phyloP scores from a whole-genome alignment of 2,888 invertebrate genomes.

The Himalopsyche japonica region DNA sequence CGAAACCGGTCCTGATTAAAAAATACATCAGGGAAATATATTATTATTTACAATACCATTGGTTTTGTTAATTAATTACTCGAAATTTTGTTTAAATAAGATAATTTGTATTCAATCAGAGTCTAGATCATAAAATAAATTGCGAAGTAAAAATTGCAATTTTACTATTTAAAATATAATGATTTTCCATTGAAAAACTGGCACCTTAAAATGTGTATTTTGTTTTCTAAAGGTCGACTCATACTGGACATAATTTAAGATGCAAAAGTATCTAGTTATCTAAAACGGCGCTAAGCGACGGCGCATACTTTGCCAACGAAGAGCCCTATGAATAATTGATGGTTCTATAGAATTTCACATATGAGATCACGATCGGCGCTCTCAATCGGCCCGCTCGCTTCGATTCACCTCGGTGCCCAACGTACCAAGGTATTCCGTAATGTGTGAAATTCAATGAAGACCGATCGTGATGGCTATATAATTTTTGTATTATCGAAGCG shows the following conservation, averaged over 20 bases:
- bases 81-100: too few relatives aligned
- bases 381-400: background rate
- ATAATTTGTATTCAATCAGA: too few relatives aligned
- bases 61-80: too few relatives aligned
- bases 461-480: slow-evolving; percentile 30
- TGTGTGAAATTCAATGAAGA: slow-evolving; percentile 37
- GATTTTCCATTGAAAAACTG: too few relatives aligned
- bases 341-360: slow-evolving; percentile 34
- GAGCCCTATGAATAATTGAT: slow-evolving; percentile 30
- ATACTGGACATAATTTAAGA: background rate
- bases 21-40: too few relatives aligned
- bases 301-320: background rate
- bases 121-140: too few relatives aligned
- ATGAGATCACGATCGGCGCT: slow-evolving; percentile 21
- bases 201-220: too few relatives aligned
- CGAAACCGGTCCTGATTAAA: too few relatives aligned
- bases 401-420: slow-evolving; percentile 5
- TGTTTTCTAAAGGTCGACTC: background rate
- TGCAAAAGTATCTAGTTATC: background rate
- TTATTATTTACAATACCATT: too few relatives aligned
- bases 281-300: background rate
- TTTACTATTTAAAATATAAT: too few relatives aligned
- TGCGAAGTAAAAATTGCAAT: too few relatives aligned
- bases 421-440: slow-evolving; percentile 18
- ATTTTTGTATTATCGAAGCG: slow-evolving; percentile 2